Base-by-base conservation (phyloP, 2,113 vertebrate genomes). In the Xenus cinereus region DNA sequence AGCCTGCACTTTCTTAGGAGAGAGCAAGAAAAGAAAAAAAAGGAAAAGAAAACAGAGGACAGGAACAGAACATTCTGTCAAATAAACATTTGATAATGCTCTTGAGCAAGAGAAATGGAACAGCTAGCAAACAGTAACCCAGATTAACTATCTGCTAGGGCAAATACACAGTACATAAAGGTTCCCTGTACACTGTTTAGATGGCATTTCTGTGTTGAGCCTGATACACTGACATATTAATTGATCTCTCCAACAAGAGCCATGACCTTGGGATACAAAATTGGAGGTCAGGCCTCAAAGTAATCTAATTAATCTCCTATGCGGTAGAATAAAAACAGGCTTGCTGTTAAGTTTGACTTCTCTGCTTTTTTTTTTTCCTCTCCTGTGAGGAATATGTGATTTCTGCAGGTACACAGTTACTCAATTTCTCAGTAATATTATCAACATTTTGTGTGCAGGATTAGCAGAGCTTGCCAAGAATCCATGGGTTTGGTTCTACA, bases 91-190 rank as follows among this genome's bases (percentile, higher is more conserved):
- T 95, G 83, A 76, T 84, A 71, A 90, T 3, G 3, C 60, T 94
- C 76, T 95, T 91, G 79, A 89, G 95, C 81, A 95, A 95, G 74
- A 93, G 51, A 89, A 84, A 77, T 35, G 43, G 45, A 91, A 80
- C 62, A 84, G 79, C 67, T 37, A 87, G 57, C 35, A 89, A 95
- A 80, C n/a, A 63, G 28, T 56, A 85, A 81, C 60, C 27, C 56
- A 87, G 84, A 93, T 94, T 86, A 89, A 94, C 75, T 81, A 85
- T 85, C 78, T 95, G 75, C 71, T 84, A 76, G 48, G 64, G 35
- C 67, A 94, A 97, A 96, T 62, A 94, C 17, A 68, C 59, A 87
- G 35, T 54, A 72, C 0, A 4, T 48, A 68, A 79, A 79, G 23
- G 41, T 78, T 82, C 30, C 76, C 53, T 48, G 23, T 39, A 39